Conservation (phyloP, 2,888 invertebrate genomes). For the Tetramorium bicarinatum region DNA sequence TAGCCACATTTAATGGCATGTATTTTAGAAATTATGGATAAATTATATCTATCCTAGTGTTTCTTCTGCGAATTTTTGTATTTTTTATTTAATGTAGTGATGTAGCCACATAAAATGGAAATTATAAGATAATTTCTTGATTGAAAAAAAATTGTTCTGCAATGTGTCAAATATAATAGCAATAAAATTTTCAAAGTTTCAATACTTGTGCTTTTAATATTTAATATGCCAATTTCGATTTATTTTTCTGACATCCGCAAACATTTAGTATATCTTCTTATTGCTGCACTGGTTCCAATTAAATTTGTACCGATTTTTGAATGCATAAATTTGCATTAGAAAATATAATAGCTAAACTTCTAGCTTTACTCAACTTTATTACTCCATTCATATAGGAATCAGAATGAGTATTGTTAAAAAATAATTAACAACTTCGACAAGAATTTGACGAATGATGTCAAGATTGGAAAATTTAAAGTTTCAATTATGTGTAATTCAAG, state of each 20-base stretch:
- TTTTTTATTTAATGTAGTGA: neutral
- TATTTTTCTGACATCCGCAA: neutral
- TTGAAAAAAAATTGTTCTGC: neutral
- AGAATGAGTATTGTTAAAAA: neutral
- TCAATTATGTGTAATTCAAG: slow-evolving; percentile 37
- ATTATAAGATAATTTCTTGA: neutral
- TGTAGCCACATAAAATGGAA: neutral
- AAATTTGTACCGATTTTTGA: neutral
- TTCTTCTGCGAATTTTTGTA: neutral
- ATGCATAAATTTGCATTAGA: neutral
- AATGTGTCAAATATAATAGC: neutral
- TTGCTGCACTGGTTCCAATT: neutral
- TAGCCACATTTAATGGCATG: slow-evolving; percentile 24
- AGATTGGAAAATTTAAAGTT: neutral
- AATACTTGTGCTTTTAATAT: neutral
- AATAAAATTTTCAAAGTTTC: neutral
- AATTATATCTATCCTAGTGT: slow-evolving; percentile 31
- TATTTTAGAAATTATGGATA: slow-evolving; percentile 4
- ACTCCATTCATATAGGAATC: neutral
- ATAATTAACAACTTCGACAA: neutral
- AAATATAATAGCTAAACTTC: neutral
- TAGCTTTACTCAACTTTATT: neutral
- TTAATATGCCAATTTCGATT: neutral
- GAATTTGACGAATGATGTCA: neutral
- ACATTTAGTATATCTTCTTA: slow-evolving; percentile 16